phyloP scores from a whole-genome alignment of 1,140 invertebrate species.

The Drosophila truncata region DNA sequence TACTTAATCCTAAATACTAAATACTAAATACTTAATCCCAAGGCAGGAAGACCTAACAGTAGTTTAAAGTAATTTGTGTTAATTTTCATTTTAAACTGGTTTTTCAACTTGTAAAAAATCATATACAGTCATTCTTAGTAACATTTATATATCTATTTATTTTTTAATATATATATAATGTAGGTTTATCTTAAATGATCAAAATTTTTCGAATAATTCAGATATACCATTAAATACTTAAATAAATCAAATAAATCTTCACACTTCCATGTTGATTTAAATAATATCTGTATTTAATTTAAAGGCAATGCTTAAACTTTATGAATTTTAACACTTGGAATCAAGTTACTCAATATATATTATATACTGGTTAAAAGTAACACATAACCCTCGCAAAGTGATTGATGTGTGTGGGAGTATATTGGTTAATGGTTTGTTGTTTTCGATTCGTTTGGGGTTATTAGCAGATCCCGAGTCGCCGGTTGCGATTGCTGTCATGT shows the following conservation, averaged over 20 bases:
- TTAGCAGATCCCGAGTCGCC: constrained; percentile 19
- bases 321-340: not conserved
- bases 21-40: too few relatives aligned
- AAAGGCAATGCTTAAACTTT: not conserved
- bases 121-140: not conserved
- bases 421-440: constrained; percentile 39
- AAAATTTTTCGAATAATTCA: not conserved
- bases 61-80: too few relatives aligned
- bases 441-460: constrained; percentile 15
- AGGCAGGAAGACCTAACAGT: not conserved
- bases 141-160: not conserved
- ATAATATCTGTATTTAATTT: not conserved
- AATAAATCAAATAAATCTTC: not conserved
- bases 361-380: constrained; percentile 3
- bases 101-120: not conserved
- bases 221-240: not conserved
- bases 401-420: constrained; percentile 30
- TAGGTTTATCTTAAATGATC: not conserved
- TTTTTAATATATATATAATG: not conserved
- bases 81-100: not conserved
- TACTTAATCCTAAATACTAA: too few relatives aligned
- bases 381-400: constrained; percentile 17
- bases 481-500: constrained; percentile 14
- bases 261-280: not conserved
- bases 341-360: not conserved